Evolutionary conservation across 2,888 invertebrate genomes (phyloP), one percentile per base, ranked within the genome.

Genomic region (Chymomyza caudatula): DNA sequence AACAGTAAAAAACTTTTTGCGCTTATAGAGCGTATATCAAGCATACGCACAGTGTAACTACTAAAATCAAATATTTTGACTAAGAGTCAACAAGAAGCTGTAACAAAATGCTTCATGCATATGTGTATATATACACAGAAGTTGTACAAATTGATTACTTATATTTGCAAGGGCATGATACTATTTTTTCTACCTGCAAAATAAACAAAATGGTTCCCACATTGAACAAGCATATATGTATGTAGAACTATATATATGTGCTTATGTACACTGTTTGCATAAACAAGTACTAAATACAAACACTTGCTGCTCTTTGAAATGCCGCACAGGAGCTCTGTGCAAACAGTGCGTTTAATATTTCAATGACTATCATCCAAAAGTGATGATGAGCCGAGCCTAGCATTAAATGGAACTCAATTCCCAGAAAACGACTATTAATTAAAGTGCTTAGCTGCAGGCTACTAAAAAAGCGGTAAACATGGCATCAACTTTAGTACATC

Each of bases 391-490:
- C 47, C 25, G n/a, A 5, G 15, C 17, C 19, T 25, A 13, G 6
- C 23, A 25, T 25, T 53, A 52, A 49, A 62, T 43, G 29, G 20
- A 49, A 56, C 19, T 37, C 37, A 17, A 37, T 37, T 56, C 43
- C 43, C 42, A 60, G 43, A 22, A 53, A 25, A 56, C 20, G 62
- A 56, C 47, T 55, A 56, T 63, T 63, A 63, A 63, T 63, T 63
- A 63, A 62, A 57, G 63, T 63, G 42, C 22, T 25, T 58, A 42
- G 57, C 57, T 25, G 13, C 6, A 29, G 63, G 63, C 54, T 58
- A 68, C 56, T 2, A 51, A 17, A 51, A 51, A 6, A 3, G 3
- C 17, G 20, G 22, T 13, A 3, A 51, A 17, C 29, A 37, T 37
- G 25, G 25, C 25, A 11, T 37, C 29, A 37, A 37, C 11, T 37